Base-by-base conservation (phyloP, 2,797 vertebrate species). In the Onychomys torridus region DNA sequence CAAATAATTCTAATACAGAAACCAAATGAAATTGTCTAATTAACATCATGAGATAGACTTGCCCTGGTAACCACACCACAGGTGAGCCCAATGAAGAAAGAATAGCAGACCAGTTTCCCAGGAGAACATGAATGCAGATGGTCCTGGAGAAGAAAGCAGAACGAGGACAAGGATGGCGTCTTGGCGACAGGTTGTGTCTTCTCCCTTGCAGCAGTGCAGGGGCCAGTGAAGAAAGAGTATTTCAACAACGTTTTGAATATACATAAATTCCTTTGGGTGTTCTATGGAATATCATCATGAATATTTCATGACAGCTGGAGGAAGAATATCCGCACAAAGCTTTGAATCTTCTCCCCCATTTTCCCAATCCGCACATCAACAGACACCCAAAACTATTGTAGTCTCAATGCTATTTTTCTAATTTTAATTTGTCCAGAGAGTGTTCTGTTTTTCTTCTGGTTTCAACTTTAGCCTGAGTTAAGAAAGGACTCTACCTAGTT, bases 171-270 rank as follows among this genome's bases (percentile, higher is more conserved):
- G 55, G 43, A 46, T 49, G 13, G 0, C 32, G 43, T 32, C 11
- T 17, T 81, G 34, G 4, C 0, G 2, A n/a, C 1, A 12, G 52
- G 5, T 25, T 57, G 78, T 21, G 0, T 23, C 21, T 81, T 81
- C 19, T 12, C 12, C 10, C 78, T n/a, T 13, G 0, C 2, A 14
- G 7, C 0, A n/a, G 19, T 25, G 3, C 19, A 16, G 21, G 7
- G 29, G 19, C 43, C 43, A 7, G 6, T 25, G 63, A 43, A 52
- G 2, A 67, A n/a, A 25, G 63, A 86, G 3, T 8, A 52, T 52
- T 69, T 69, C 83, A 86, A 32, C 2, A 10, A 49, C 0, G 16
- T n/a, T n/a, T n/a, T n/a, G n/a, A n/a, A n/a, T n/a, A 52, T 13
- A 6, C 11, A 13, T 86, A 52, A 52, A 32, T 86, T 3, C 5